Base-by-base conservation (phyloP, 2,113 vertebrate species). In the Pachypanchax playfairii region DNA sequence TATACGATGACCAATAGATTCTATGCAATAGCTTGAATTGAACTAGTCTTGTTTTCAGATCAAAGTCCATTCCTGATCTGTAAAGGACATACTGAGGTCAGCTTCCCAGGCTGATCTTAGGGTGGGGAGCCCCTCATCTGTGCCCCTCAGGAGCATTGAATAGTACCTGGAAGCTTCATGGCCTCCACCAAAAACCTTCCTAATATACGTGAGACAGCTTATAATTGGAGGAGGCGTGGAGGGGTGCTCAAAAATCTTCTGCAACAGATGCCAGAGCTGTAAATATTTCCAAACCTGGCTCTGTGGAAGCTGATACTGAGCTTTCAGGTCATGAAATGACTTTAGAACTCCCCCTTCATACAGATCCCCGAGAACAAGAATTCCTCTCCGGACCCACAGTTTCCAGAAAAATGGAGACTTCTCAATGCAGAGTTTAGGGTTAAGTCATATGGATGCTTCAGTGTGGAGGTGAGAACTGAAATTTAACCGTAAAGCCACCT, bases 111-210 rank as follows among this genome's bases (percentile, higher is more conserved):
- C 0, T 58, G 14, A 0, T 46, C 15, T 18, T 14, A 24, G 14
- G 20, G 41, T 12, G 20, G 55, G 17, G 28, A 33, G 31, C 28
- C 26, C 41, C 31, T 46, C 46, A 12, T 24, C 55, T 7, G 5
- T 58, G 9, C 21, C 28, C 21, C 43, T 57, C 43, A 43, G 25
- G 26, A 57, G n/a, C 13, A 57, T 41, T 13, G 54, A 43, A 26
- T 57, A 57, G 29, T 31, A 43, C 29, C 29, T 57, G 21, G 54
- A 41, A 39, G 20, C 39, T 25, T 15, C 54, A 43, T 1, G 0
- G 8, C 21, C 11, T 31, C 54, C 25, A 25, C 15, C 39, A 10
- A 20, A 57, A 25, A 57, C 13, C 43, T 57, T 57, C 38, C 12
- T 29, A 31, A 57, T 28, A 28, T 57, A 20, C 24, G 54, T 18